Percentiles rank a stretch among this genome's conserved stretches.
These are phyloP conservation scores for Gibbula magus DNA, from an alignment of 2,888 invertebrate genomes.

Conservation along the genomic window DNA sequence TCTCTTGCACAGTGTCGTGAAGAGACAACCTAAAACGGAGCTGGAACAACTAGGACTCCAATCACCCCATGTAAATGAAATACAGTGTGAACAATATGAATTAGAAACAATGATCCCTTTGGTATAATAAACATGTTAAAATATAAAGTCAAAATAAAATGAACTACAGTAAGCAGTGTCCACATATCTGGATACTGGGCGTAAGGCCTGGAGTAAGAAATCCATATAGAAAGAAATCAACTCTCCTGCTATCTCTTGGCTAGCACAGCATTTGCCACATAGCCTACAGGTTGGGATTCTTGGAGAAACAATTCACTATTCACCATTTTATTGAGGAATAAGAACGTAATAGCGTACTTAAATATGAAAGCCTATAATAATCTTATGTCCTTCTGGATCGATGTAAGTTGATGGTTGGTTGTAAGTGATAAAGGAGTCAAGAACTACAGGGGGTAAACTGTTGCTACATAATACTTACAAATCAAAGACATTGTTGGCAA, in stretches of 20 bases:
- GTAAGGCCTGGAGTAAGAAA: constrained; percentile 3
- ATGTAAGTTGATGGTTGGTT: no score
- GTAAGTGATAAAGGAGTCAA: no score
- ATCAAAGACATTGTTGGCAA: no score
- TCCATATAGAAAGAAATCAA: not conserved
- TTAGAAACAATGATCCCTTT: constrained; percentile 24
- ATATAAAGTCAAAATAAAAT: constrained; percentile 17
- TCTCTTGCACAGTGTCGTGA: not conserved
- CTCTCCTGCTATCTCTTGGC: not conserved
- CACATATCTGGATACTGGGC: constrained; percentile 1
- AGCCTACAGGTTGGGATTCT: no score
- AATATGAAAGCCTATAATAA: no score
- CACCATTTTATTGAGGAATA: no score
- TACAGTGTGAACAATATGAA: constrained; percentile 8
- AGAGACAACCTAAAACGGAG: constrained; percentile 15
- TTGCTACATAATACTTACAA: no score
- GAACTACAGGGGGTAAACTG: no score
- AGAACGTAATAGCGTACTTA: no score
- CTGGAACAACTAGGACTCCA: constrained; percentile 2
- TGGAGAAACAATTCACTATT: no score
- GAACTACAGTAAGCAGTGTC: not conserved
- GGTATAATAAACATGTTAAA: constrained; percentile 23
- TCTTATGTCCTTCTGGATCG: no score
- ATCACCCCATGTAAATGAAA: constrained; percentile 5
- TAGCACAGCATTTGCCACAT: not conserved